Evolutionary conservation across 2,888 invertebrate species (phyloP), one percentile per base, ranked within the genome.

Genomic region (Watsonalla binaria): DNA sequence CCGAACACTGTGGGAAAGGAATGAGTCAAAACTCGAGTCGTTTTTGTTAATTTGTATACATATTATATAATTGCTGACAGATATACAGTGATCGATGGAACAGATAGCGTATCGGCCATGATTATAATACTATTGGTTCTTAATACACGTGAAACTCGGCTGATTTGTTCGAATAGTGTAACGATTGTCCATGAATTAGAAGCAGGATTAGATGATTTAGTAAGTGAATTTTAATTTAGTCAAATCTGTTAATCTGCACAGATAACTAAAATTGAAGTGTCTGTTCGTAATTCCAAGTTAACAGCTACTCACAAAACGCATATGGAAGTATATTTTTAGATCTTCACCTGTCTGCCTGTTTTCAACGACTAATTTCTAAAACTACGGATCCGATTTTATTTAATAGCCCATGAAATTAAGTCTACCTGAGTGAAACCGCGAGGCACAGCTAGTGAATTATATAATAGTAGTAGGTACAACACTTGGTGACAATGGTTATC

Each of bases 31-130:
- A 51, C 53, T 60, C 68, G 68, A 78, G 71, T 73, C 73, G 78
- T 72, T 72, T 74, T 70, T 64, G 68, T 64, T 66, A 48, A 57
- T 58, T 58, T 54, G 56, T 52, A 58, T 56, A 51, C 13, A 57
- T 52, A 65, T 68, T 66, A 72, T 61, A 64, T 69, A 77, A 75
- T 59, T 62, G 59, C 59, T 62, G 71, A 74, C 78, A 70, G 65
- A 55, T 62, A 66, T 73, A 66, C 54, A 53, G 53, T 75, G 72
- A 80, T 79, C 59, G 76, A 82, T 81, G 71, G 57, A 63, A 58
- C 59, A 57, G 60, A 59, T 72, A 63, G 66, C 63, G 63, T 66
- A 59, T 62, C 61, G 60, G 56, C 62, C 58, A 54, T 66, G 58
- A 57, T 59, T 62, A 60, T 56, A 66, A 59, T 14, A 48, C 24